Percentiles rank a stretch among this genome's conserved stretches.
Conservation (phyloP, 2,113 vertebrate species). For the Hippocampus comes region DNA sequence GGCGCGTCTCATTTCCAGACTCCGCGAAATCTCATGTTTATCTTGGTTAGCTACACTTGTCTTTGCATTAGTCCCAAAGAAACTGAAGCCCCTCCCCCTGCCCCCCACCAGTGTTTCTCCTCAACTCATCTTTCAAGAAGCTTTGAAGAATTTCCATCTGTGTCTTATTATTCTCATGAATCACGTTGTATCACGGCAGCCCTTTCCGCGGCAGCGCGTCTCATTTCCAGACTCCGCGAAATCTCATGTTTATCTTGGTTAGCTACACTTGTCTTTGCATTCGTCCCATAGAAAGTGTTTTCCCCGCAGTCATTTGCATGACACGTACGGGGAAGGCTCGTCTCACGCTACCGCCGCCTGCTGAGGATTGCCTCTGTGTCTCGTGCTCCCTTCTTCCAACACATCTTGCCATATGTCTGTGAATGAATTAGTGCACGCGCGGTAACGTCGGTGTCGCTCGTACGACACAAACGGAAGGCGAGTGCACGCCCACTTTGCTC, state of each 20-base stretch:
- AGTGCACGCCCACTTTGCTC: not conserved
- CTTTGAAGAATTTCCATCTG: constrained; percentile 1
- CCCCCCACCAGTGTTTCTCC: not conserved
- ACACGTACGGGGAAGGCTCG: not conserved
- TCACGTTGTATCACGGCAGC: constrained; percentile 5
- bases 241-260: constrained; percentile 15
- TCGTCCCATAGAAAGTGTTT: not conserved
- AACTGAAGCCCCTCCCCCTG: no score
- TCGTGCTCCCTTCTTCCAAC: constrained; percentile 5
- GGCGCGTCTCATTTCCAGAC: not conserved
- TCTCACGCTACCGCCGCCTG: constrained; percentile 3
- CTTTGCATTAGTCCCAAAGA: constrained; percentile 1
- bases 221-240: not conserved
- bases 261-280: not conserved
- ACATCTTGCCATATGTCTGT: constrained; percentile 7
- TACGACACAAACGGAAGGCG: not conserved
- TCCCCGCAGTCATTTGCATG: constrained; percentile 23
- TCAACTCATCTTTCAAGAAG: constrained; percentile 10
- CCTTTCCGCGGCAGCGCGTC: not conserved
- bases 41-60: constrained; percentile 3
- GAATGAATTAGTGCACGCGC: constrained; percentile 1
- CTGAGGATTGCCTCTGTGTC: constrained; percentile 11
- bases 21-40: constrained; percentile 2
- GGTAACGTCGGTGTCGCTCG: not conserved
- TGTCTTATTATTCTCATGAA: not conserved